Base-by-base conservation (phyloP, 1,140 invertebrate genomes). In the Delia radicum region DNA sequence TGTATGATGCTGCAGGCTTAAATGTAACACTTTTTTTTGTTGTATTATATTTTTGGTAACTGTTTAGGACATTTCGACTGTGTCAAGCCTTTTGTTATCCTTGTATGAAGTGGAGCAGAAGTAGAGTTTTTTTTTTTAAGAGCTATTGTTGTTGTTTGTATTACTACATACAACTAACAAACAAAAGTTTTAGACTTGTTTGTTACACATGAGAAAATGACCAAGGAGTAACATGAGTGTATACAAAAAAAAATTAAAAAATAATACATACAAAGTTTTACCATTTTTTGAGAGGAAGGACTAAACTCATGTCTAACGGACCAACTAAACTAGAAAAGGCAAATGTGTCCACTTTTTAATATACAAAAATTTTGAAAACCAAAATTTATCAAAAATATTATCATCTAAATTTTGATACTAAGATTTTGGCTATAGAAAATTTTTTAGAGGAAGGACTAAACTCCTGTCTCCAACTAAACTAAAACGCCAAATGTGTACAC, bases 11-110 rank as follows among this genome's bases (percentile, higher is more conserved):
- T 55, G 18, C 48, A 55, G 48, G 48, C 48, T 55, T 55, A 55
- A 55, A 55, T 55, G 1, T 10, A 21, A 55, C 18, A 21, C 18
- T 55, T 55, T 55, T 4, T 15, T 5, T 48, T 48, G 12, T 48
- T n/a, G 42, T 48, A 15, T 1, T 21, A 21, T 24, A 21, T 55
- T 55, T 18, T 55, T 21, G n/a, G 21, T 69, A 21, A 69, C 65
- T 37, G 65, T 69, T 69, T 24, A 24, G 65, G 65, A 69, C 65
- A 69, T 69, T 69, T 69, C 65, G 29, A 69, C 29, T 69, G 65
- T 69, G 65, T 69, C 65, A 69, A 69, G 65, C 65, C 65, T 69
- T 69, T 69, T 69, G 29, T 69, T 69, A 26, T 69, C 26, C 26
- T 65, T 27, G 62, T 65, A 18, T 24, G 65, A 24, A 65, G 48